These are phyloP conservation scores for Monarcha castaneiventris DNA, from an alignment of 2,113 vertebrate genomes.

Conservation along the genomic window DNA sequence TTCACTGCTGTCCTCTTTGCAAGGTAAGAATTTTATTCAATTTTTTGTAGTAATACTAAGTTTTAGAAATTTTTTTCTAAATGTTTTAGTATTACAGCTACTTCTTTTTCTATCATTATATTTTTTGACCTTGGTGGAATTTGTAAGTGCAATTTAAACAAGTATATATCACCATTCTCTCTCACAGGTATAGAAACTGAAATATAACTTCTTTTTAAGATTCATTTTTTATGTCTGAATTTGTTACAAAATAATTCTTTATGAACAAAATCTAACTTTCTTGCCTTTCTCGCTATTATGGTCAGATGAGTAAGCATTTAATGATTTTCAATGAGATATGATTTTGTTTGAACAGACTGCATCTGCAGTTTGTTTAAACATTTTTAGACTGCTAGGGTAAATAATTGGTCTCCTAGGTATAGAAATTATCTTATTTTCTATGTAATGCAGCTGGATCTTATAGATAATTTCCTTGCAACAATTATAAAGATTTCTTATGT, in stretches of 20 bases:
- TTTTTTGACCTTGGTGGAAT: background rate
- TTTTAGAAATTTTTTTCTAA: background rate
- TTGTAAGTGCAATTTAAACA: background rate
- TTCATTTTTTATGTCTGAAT: background rate
- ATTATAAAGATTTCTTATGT: background rate
- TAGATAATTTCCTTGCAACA: background rate
- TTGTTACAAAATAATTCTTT: background rate
- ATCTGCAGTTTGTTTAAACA: background rate
- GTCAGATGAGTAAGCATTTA: background rate
- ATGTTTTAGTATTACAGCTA: background rate
- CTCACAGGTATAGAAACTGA: background rate
- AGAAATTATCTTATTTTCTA: background rate
- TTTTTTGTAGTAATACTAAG: background rate
- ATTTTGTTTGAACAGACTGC: background rate
- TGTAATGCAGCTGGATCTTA: background rate
- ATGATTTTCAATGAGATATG: background rate
- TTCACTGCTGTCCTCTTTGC: slow-evolving; percentile 79
- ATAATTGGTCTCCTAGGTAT: background rate
- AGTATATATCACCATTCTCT: background rate
- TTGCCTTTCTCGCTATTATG: background rate
- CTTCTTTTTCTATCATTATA: background rate
- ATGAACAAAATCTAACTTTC: background rate
- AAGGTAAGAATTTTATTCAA: slow-evolving; percentile 81
- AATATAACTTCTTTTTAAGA: background rate
- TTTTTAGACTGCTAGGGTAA: background rate